These are phyloP conservation scores for Protobothrops mucrosquamatus DNA, from an alignment of 2,113 vertebrate species.

Conservation along the genomic window DNA sequence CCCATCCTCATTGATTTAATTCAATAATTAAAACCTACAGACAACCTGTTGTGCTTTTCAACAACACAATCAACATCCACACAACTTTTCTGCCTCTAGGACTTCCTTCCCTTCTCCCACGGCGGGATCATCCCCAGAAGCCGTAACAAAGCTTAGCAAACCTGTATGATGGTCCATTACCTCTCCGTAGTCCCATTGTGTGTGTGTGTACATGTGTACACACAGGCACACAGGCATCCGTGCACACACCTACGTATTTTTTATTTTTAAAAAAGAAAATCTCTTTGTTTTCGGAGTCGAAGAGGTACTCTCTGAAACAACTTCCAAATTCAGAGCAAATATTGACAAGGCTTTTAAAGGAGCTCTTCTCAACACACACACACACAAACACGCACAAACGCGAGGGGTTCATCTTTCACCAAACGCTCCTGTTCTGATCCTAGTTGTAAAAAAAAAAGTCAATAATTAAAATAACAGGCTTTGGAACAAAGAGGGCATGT, in stretches of 20 bases:
- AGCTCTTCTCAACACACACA: constrained; percentile 16
- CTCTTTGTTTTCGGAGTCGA: constrained; percentile 45
- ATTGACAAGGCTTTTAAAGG: constrained; percentile 22
- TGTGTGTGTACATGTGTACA: no score
- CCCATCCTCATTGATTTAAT: background rate
- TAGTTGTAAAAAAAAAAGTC: background rate
- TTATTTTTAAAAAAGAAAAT: constrained; percentile 39
- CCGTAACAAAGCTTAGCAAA: background rate
- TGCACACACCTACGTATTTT: no score
- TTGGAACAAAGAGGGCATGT: constrained; percentile 42
- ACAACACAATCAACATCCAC: no score
- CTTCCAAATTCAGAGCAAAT: constrained; percentile 33
- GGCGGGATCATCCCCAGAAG: background rate
- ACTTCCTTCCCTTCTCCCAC: no score
- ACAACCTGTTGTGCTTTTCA: no score
- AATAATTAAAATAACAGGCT: background rate
- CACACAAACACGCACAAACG: no score
- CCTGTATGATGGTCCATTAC: background rate
- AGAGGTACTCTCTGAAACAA: constrained; percentile 34
- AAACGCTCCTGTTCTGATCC: constrained; percentile 16
- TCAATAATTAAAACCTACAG: no score
- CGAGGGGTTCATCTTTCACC: constrained; percentile 30
- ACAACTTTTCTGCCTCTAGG: no score
- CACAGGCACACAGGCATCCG: no score
- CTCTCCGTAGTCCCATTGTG: constrained; percentile 31